Evolutionary conservation across 1,140 invertebrate genomes (phyloP).

Genomic region (Drosophila trapezifrons): DNA sequence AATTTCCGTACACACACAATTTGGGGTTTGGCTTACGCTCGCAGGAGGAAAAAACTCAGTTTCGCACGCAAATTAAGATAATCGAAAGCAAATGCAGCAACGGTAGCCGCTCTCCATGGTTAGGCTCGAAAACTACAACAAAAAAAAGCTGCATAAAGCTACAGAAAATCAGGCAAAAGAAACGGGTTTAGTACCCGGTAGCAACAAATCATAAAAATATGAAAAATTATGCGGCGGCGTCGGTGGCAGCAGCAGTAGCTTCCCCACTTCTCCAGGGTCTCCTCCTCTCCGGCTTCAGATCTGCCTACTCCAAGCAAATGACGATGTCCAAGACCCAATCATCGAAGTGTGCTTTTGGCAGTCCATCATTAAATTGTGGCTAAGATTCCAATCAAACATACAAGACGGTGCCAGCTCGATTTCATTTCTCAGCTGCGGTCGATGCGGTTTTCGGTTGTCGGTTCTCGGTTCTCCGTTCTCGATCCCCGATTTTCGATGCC

Average conservation of each 20-base stretch:
- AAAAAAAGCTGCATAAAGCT: conserved; percentile 5
- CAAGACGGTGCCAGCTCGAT: conserved; percentile 54
- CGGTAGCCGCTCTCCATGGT: conserved; percentile 77
- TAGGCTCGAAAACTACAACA: conserved; percentile 50
- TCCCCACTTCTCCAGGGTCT: not conserved
- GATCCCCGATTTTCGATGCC: conserved; percentile 8
- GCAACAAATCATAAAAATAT: conserved; percentile 83
- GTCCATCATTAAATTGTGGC: conserved; percentile 82
- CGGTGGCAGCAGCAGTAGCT: conserved; percentile 27
- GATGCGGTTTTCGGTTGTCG: conserved; percentile 11
- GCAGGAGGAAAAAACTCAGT: conserved; percentile 76
- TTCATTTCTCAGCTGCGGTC: conserved; percentile 55
- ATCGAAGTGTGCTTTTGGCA: conserved; percentile 82
- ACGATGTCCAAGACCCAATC: conserved; percentile 51
- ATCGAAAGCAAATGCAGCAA: conserved; percentile 82
- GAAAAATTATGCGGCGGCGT: conserved; percentile 78
- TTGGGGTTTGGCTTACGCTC: conserved; percentile 79
- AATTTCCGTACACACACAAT: conserved; percentile 83
- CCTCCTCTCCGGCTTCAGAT: not conserved
- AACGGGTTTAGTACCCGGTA: conserved; percentile 82
- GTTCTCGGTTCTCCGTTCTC: conserved; percentile 6
- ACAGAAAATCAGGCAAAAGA: conserved; percentile 28
- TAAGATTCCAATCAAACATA: conserved; percentile 80
- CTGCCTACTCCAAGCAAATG: conserved; percentile 25
- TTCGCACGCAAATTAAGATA: conserved; percentile 84